These are phyloP conservation scores for Zaprionus inermis DNA, from an alignment of 1,140 invertebrate genomes.

Conservation along the genomic window DNA sequence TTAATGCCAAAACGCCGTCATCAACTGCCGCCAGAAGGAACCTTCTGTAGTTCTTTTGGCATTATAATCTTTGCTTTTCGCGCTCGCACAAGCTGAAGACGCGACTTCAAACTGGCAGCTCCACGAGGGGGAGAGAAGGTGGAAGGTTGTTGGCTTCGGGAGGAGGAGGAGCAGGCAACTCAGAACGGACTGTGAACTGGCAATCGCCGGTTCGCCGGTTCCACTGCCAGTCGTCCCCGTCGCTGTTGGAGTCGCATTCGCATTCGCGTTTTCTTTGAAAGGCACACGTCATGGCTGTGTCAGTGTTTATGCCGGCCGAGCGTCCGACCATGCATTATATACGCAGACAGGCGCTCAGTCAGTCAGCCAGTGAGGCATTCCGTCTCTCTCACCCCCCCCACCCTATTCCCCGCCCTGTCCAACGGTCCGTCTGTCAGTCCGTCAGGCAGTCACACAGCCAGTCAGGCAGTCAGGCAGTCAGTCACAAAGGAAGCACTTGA, in stretches of 20 bases:
- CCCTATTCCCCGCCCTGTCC: slow-evolving; percentile 7
- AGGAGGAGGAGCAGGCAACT: not conserved
- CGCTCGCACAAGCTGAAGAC: slow-evolving; percentile 38
- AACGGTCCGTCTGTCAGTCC: slow-evolving; percentile 47
- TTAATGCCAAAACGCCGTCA: slow-evolving; percentile 27
- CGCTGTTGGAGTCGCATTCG: slow-evolving; percentile 21
- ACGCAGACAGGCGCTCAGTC: slow-evolving; percentile 66
- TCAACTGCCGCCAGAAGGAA: slow-evolving; percentile 40
- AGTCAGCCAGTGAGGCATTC: slow-evolving; percentile 29
- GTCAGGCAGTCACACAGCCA: slow-evolving; percentile 51
- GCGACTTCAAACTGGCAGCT: slow-evolving; percentile 4
- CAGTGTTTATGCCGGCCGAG: slow-evolving; percentile 72
- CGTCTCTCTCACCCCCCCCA: no score
- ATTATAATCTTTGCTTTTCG: slow-evolving; percentile 62
- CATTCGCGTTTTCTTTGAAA: slow-evolving; percentile 68
- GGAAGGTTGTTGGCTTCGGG: no score
- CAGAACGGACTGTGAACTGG: slow-evolving; percentile 5
- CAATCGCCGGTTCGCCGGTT: not conserved
- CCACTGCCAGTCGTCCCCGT: slow-evolving; percentile 23
- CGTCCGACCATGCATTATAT: slow-evolving; percentile 65
- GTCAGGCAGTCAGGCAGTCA: slow-evolving; percentile 18
- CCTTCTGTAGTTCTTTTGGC: slow-evolving; percentile 58
- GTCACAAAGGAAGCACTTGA: slow-evolving; percentile 71
- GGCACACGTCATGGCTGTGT: slow-evolving; percentile 77
- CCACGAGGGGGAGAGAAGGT: not conserved